Evolutionary conservation across 2,797 vertebrate species (phyloP).

Genomic region (Corythornis leucogaster): DNA sequence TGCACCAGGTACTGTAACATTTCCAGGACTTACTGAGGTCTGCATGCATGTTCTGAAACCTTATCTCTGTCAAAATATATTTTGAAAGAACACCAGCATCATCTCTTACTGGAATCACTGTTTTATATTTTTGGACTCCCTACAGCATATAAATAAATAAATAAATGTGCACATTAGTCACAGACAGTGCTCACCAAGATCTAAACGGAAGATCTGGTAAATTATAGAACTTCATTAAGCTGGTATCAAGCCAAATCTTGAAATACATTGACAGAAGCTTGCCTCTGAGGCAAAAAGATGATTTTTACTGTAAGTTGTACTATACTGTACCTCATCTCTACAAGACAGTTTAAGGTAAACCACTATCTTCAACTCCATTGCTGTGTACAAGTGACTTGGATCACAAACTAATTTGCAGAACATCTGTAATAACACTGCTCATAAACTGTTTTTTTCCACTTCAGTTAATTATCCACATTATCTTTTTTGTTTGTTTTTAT

Average conservation of each 20-base stretch:
- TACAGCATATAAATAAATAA: neutral
- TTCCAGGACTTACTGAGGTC: conserved; percentile 19
- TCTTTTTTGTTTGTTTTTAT: neutral
- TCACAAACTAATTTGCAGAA: neutral
- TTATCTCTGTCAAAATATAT: conserved; percentile 54
- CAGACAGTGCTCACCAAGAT: conserved; percentile 5
- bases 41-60: conserved; percentile 4
- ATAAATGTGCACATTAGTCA: conserved; percentile 11
- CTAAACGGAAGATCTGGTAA: conserved; percentile 25
- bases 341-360: neutral
- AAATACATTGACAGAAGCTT: neutral
- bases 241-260: neutral
- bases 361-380: neutral
- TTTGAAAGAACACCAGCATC: conserved; percentile 55
- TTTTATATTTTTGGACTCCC: conserved; percentile 25
- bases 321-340: neutral
- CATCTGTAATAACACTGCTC: neutral
- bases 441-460: neutral
- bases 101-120: conserved; percentile 63
- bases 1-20: neutral
- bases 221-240: conserved; percentile 11
- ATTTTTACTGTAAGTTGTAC: neutral
- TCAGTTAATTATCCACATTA: neutral
- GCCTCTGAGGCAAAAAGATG: neutral
- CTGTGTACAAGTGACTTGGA: neutral